These are phyloP conservation scores for Drosophila nr. fundita DNA, from an alignment of 2,888 invertebrate species.

Conservation along the genomic window DNA sequence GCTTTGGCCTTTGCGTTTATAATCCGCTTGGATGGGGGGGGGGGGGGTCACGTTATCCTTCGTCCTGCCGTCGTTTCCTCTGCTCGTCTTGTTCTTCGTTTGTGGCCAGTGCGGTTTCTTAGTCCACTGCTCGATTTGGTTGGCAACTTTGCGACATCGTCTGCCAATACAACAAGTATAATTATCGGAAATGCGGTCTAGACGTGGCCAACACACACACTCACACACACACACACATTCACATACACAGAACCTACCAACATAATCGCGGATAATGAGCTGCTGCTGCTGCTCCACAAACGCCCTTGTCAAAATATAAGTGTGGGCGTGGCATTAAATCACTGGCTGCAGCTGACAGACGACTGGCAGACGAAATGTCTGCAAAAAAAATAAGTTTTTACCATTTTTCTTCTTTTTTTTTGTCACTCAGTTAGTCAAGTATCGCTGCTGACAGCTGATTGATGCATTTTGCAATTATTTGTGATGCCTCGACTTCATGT, in stretches of 20 bases:
- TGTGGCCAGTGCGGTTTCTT: constrained; percentile 60
- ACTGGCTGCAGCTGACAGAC: constrained; percentile 51
- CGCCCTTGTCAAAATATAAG: constrained; percentile 56
- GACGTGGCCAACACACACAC: constrained; percentile 38
- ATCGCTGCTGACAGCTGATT: constrained; percentile 73
- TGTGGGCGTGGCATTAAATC: constrained; percentile 39
- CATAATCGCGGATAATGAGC: constrained; percentile 74
- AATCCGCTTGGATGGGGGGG: constrained; percentile 28
- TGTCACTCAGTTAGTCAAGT: constrained; percentile 44
- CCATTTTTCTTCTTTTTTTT: constrained; percentile 4
- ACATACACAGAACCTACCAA: neutral
- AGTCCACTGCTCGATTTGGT: constrained; percentile 68
- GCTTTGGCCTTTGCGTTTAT: constrained; percentile 51
- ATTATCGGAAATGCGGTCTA: constrained; percentile 80
- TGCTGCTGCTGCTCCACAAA: constrained; percentile 25
- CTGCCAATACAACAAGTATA: constrained; percentile 74
- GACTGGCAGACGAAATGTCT: constrained; percentile 45
- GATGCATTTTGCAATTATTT: constrained; percentile 81
- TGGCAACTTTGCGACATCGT: constrained; percentile 63
- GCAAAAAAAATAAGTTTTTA: constrained; percentile 11
- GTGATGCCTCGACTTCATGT: constrained; percentile 64
- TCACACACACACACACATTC: neutral
- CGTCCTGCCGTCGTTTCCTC: neutral
- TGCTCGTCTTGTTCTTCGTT: constrained; percentile 11
- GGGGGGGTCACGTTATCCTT: neutral